phyloP scores from a whole-genome alignment of 2,113 vertebrate species.

The Lophura nycthemera region DNA sequence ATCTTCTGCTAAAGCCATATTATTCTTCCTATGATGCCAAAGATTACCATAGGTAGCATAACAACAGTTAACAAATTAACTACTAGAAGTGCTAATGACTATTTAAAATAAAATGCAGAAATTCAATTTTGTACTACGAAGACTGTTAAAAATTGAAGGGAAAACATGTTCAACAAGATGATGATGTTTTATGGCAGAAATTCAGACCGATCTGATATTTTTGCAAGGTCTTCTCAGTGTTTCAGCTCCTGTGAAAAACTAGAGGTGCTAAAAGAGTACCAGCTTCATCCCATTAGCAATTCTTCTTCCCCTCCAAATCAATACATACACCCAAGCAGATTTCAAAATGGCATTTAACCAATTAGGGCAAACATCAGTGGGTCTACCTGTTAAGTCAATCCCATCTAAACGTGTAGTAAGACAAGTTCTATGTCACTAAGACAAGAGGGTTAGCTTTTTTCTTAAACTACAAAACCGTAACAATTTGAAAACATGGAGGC shows the following conservation, averaged over 20 bases:
- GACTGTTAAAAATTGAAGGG: neutral
- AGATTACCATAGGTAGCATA: accelerated
- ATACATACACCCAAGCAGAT: accelerated
- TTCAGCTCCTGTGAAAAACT: neutral
- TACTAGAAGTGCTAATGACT: neutral
- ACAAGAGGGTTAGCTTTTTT: accelerated
- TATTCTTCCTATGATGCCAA: neutral
- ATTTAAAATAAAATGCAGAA: neutral
- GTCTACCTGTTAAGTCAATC: neutral
- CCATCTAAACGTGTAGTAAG: too few species aligned
- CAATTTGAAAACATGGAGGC: neutral
- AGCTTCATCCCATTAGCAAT: neutral
- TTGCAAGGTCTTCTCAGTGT: neutral
- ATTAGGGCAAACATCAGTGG: neutral
- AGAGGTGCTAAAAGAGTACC: neutral
- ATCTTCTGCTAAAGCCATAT: too few species aligned
- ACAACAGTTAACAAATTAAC: neutral
- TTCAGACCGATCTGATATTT: too few species aligned
- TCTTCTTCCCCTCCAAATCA: neutral
- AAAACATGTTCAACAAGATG: neutral
- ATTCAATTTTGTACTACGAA: neutral
- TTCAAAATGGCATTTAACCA: neutral
- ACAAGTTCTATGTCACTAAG: neutral
- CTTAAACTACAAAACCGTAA: neutral
- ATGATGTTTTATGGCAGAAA: neutral